A percentile compares a stretch with the other conserved stretches of the same genome.
Conservation (phyloP, 2,888 invertebrate species). For the Andrena camellia region DNA sequence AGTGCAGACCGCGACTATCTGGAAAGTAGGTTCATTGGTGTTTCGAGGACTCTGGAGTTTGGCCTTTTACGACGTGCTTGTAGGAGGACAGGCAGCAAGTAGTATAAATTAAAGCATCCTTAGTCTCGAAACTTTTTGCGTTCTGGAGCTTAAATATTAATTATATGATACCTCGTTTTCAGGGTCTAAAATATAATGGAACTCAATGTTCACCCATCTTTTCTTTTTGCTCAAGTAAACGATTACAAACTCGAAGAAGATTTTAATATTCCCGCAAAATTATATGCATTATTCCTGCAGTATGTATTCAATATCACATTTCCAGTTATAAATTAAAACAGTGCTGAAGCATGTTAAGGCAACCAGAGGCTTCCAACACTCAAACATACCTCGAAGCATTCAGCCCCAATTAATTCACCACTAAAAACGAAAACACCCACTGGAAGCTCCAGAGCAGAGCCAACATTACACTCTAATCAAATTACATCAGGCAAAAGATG, state of each 20-base stretch:
- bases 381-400: neutral
- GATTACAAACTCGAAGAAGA: no score
- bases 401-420: constrained; percentile 20
- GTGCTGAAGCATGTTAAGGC: neutral
- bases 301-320: no score
- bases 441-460: constrained; percentile 7
- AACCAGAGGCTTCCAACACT: neutral
- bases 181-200: no score
- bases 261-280: no score
- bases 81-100: neutral
- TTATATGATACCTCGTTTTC: no score
- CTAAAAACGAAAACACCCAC: constrained; percentile 2
- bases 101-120: neutral
- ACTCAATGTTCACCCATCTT: no score
- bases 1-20: neutral
- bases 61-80: neutral
- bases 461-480: constrained; percentile 19
- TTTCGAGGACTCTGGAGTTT: neutral
- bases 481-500: constrained; percentile 12
- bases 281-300: no score
- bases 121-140: neutral
- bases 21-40: neutral
- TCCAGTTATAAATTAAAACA: no score
- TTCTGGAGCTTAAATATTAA: neutral
- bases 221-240: no score